Evolutionary conservation across 2,797 vertebrate species (phyloP).

Genomic region (Bryconaethiops microstoma): DNA sequence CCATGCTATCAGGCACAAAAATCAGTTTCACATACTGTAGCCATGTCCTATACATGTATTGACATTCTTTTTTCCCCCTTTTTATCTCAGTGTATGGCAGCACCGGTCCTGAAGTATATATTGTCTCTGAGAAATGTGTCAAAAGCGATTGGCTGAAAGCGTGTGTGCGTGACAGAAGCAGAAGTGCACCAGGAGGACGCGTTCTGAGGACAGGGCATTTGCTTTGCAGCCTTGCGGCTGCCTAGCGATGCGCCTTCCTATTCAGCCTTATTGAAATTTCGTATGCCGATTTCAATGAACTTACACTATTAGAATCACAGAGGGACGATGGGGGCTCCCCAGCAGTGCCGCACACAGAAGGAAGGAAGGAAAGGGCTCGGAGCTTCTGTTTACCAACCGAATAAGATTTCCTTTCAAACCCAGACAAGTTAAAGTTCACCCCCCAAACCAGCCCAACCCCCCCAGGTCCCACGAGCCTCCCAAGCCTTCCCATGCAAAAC

Average conservation of each 20-base stretch:
- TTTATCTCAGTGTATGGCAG: constrained; percentile 6
- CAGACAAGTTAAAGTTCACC: constrained; percentile 79
- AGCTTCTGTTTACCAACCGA: constrained; percentile 84
- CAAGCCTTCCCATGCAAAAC: constrained; percentile 73
- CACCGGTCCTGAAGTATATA: constrained; percentile 16
- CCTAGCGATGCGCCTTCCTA: constrained; percentile 41
- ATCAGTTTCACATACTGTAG: constrained; percentile 41
- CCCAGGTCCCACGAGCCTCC: constrained; percentile 54
- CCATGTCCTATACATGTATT: constrained; percentile 38
- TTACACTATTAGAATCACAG: constrained; percentile 77
- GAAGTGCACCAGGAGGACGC: constrained; percentile 30
- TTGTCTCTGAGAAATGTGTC: constrained; percentile 17
- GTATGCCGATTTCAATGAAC: constrained; percentile 75
- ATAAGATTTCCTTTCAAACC: constrained; percentile 79
- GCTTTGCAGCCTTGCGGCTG: constrained; percentile 22
- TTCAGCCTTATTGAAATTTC: constrained; percentile 74
- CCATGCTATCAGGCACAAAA: constrained; percentile 32
- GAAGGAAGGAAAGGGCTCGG: constrained; percentile 74
- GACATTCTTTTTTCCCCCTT: background rate
- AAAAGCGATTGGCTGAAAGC: constrained; percentile 5
- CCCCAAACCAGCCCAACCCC: no score
- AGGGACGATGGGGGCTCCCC: constrained; percentile 69
- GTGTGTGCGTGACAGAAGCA: background rate
- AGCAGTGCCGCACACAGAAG: constrained; percentile 73
- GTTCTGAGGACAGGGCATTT: constrained; percentile 53